Conservation (phyloP, 2,888 invertebrate species). For the Cryptosula pallasiana region DNA sequence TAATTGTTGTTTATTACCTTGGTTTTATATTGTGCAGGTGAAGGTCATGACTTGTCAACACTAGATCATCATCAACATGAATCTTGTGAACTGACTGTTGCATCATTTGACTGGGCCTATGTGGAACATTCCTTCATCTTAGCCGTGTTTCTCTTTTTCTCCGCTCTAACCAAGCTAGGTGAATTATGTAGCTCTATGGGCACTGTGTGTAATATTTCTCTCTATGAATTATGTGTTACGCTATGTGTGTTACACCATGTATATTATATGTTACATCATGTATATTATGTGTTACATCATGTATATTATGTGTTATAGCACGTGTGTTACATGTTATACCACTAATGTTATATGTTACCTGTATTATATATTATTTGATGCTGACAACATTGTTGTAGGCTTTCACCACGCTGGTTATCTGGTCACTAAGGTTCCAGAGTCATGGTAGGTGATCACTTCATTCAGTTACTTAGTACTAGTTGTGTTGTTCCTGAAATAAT, state of each 20-base stretch:
- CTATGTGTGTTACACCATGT: not conserved
- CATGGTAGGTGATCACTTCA: slow-evolving; percentile 48
- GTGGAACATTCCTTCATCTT: slow-evolving; percentile 55
- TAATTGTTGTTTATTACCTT: no score
- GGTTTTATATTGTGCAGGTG: no score
- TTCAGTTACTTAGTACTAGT: no score
- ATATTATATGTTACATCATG: no score
- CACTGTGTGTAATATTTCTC: not conserved
- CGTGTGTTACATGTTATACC: not conserved
- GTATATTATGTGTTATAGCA: not conserved
- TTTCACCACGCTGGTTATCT: slow-evolving; percentile 46
- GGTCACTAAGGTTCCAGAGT: slow-evolving; percentile 45
- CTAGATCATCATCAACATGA: slow-evolving; percentile 1
- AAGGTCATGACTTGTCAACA: no score
- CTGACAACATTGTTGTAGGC: slow-evolving; percentile 36
- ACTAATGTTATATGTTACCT: not conserved
- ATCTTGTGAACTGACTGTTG: slow-evolving; percentile 44
- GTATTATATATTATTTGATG: not conserved
- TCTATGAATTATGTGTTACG: not conserved
- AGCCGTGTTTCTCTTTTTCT: slow-evolving; percentile 55
- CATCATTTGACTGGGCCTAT: slow-evolving; percentile 48
- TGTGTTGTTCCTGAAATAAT: no score
- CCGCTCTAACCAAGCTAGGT: slow-evolving; percentile 58
- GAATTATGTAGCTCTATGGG: slow-evolving; percentile 28
- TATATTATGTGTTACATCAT: not conserved